These are phyloP conservation scores for Meganola albula DNA, from an alignment of 2,888 invertebrate genomes.

Conservation along the genomic window DNA sequence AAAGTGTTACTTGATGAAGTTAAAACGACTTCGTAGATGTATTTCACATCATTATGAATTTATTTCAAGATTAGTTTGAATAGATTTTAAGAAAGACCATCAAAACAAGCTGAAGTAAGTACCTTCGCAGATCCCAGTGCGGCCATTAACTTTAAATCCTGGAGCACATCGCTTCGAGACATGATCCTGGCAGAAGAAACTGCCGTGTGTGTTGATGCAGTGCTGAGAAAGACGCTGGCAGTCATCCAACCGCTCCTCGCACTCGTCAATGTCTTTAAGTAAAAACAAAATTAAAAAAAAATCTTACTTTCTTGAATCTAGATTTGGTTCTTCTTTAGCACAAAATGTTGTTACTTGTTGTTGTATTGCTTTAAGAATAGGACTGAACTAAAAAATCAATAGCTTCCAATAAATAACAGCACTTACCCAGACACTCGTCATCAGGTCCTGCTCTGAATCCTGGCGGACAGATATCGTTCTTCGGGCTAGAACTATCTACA, in stretches of 20 bases:
- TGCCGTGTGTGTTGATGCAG: constrained; percentile 84
- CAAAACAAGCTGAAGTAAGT: constrained; percentile 6
- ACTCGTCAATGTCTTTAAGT: constrained; percentile 84
- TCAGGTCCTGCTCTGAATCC: constrained; percentile 74
- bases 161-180: constrained; percentile 80
- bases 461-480: constrained; percentile 71
- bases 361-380: too few relatives aligned
- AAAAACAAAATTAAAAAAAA: background rate
- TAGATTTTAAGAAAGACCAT: background rate
- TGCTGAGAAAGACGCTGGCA: constrained; percentile 81
- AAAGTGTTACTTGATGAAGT: too few relatives aligned
- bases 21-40: too few relatives aligned
- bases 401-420: too few relatives aligned
- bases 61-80: too few relatives aligned
- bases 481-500: constrained; percentile 27
- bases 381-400: too few relatives aligned
- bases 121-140: constrained; percentile 79
- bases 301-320: background rate
- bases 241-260: constrained; percentile 79
- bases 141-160: constrained; percentile 79
- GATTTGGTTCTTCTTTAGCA: background rate
- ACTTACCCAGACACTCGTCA: constrained; percentile 71
- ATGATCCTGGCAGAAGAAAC: constrained; percentile 82
- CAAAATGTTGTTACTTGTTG: too few relatives aligned
- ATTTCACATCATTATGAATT: too few relatives aligned